Conservation (phyloP, 2,113 vertebrate species). For the Castor canadensis region DNA sequence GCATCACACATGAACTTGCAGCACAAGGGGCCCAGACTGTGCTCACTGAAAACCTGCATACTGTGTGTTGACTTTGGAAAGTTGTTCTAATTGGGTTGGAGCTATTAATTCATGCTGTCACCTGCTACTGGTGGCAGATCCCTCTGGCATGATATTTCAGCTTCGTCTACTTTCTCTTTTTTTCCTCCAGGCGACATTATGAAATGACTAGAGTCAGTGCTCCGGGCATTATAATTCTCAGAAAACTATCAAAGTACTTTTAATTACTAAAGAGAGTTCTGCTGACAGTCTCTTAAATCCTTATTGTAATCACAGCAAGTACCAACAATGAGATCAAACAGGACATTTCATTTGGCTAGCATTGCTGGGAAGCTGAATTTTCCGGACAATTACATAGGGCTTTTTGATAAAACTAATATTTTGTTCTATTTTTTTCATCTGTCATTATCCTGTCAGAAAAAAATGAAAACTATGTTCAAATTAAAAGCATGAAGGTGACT, state of each 20-base stretch:
- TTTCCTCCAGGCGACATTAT: not conserved
- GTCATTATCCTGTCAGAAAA: not conserved
- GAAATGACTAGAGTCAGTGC: not conserved
- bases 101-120: slow-evolving; percentile 8
- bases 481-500: not conserved
- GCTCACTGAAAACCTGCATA: not conserved
- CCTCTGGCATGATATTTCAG: not conserved
- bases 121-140: not conserved
- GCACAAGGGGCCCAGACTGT: not conserved
- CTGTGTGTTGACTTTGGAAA: not conserved
- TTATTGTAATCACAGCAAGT: slow-evolving; percentile 10
- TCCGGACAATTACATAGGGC: not conserved
- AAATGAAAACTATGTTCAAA: not conserved
- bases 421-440: not conserved
- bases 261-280: slow-evolving; percentile 15
- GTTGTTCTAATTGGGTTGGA: not conserved
- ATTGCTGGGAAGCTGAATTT: not conserved
- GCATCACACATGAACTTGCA: not conserved
- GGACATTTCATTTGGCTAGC: not conserved
- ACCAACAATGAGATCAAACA: not conserved
- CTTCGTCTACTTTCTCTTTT: not conserved
- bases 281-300: not conserved
- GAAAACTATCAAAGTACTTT: slow-evolving; percentile 15
- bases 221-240: not conserved
- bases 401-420: not conserved